Conservation (phyloP, 2,113 vertebrate species). For the Empidonax alnorum region DNA sequence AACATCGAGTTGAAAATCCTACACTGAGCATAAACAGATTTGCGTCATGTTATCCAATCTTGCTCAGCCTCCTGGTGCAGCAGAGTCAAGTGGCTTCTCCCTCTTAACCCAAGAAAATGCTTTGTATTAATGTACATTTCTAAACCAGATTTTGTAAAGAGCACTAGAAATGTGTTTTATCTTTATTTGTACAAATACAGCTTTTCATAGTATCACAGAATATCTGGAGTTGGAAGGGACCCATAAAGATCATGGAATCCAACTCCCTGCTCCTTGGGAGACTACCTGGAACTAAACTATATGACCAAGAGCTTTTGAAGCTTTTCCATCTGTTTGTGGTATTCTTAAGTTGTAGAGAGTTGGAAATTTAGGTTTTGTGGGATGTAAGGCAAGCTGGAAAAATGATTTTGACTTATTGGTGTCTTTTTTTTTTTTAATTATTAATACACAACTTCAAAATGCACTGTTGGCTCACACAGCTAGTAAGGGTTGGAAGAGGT, state of each 20-base stretch:
- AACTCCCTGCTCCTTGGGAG: not conserved
- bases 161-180: not conserved
- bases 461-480: not conserved
- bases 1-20: not conserved
- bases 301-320: not conserved
- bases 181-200: not conserved
- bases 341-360: not conserved
- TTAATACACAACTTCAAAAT: not conserved
- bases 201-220: not conserved
- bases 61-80: slow-evolving; percentile 38
- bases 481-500: not conserved
- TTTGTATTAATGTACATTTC: not conserved
- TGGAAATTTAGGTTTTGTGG: not conserved
- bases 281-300: not conserved
- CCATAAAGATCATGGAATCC: not conserved
- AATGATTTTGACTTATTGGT: not conserved
- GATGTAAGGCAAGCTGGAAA: not conserved
- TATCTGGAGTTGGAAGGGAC: not conserved
- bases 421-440: not conserved
- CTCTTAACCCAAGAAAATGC: not conserved
- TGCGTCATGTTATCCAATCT: not conserved
- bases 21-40: not conserved
- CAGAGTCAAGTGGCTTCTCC: slow-evolving; percentile 2
- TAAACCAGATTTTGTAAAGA: not conserved
- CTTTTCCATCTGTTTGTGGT: not conserved